Conservation (phyloP, 1,140 invertebrate genomes). For the Drosophila auraria region DNA sequence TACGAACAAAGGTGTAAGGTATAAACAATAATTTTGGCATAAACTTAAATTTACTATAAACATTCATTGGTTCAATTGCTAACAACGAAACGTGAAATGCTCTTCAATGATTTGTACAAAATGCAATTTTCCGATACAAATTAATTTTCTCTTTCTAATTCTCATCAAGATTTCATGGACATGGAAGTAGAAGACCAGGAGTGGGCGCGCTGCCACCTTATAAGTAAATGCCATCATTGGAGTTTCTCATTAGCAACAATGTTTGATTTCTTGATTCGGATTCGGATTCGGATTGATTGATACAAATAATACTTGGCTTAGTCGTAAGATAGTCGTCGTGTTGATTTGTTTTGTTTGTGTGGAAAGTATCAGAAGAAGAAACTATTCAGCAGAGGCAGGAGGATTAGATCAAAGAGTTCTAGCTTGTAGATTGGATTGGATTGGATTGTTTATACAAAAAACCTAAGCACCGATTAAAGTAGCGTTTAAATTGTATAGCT, state of each 20-base stretch:
- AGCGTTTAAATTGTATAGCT: slow-evolving; percentile 48
- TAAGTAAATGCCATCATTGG: slow-evolving; percentile 81
- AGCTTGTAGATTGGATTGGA: slow-evolving; percentile 48
- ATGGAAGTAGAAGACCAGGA: slow-evolving; percentile 64
- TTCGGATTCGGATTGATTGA: slow-evolving; percentile 58
- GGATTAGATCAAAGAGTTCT: slow-evolving; percentile 39
- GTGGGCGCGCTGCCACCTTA: slow-evolving; percentile 34
- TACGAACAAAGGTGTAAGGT: slow-evolving; percentile 45
- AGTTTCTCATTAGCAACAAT: slow-evolving; percentile 64
- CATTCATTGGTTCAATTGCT: slow-evolving; percentile 60
- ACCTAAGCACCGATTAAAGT: slow-evolving; percentile 71
- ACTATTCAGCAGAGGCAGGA: slow-evolving; percentile 67
- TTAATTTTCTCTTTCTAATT: slow-evolving; percentile 10
- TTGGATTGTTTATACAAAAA: slow-evolving; percentile 49
- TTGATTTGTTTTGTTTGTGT: slow-evolving; percentile 19
- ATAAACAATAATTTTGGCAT: slow-evolving; percentile 68
- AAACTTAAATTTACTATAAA: slow-evolving; percentile 71
- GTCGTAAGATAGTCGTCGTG: slow-evolving; percentile 39
- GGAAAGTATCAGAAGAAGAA: slow-evolving; percentile 61
- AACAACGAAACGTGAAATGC: slow-evolving; percentile 48
- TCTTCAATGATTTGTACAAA: slow-evolving; percentile 69
- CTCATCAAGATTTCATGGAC: slow-evolving; percentile 33
- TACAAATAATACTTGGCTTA: slow-evolving; percentile 75
- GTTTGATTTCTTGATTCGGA: slow-evolving; percentile 32
- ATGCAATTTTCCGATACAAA: slow-evolving; percentile 43